These are phyloP conservation scores for Heliangelus exortis DNA, from an alignment of 2,797 vertebrate genomes.

Conservation along the genomic window DNA sequence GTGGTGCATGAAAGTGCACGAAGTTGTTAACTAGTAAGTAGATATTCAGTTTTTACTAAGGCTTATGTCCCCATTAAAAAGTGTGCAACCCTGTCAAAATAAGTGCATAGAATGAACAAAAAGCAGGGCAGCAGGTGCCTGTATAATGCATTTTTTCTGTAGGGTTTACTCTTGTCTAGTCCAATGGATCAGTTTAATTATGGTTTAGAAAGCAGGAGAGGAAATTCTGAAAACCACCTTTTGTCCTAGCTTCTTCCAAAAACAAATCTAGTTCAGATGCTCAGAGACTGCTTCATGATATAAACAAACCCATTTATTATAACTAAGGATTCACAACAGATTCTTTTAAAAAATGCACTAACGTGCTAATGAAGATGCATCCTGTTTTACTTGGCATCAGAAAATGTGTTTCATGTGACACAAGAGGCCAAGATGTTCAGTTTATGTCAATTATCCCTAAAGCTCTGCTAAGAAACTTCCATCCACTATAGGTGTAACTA, in stretches of 20 bases:
- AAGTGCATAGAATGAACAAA: accelerated
- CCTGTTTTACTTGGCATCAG: background rate
- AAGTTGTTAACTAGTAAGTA: background rate
- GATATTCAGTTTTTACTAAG: background rate
- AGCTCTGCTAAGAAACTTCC: background rate
- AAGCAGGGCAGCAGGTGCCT: background rate
- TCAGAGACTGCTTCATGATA: background rate
- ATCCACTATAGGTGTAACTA: background rate
- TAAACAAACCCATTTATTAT: background rate
- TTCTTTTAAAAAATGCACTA: background rate
- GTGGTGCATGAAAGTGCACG: background rate
- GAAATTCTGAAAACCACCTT: background rate
- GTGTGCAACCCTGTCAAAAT: background rate
- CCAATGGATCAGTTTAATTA: background rate
- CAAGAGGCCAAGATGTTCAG: background rate
- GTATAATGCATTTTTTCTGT: background rate
- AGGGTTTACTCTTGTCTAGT: background rate
- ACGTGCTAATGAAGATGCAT: background rate
- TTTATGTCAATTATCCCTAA: background rate
- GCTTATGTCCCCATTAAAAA: background rate
- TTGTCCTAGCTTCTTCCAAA: background rate
- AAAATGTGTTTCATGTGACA: background rate
- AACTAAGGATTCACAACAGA: background rate
- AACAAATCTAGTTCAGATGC: background rate
- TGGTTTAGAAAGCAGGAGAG: background rate